These are phyloP conservation scores for Procambarus virginalis DNA, from an alignment of 1,140 invertebrate species.

Conservation along the genomic window DNA sequence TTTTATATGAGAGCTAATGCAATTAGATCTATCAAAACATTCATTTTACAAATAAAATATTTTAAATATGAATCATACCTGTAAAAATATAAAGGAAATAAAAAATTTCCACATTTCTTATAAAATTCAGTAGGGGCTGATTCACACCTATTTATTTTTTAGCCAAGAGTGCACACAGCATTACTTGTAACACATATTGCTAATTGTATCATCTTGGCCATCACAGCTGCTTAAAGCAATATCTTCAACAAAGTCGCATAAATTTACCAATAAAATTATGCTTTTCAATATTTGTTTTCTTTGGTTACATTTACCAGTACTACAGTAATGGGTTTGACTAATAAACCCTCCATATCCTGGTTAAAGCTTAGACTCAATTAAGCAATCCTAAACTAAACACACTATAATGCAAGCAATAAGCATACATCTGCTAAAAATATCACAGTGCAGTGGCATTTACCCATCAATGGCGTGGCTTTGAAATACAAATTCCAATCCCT, in stretches of 20 bases:
- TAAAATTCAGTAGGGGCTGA: constrained; percentile 16
- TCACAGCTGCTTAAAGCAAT: constrained; percentile 7
- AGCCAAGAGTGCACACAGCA: constrained; percentile 12
- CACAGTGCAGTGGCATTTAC: constrained; percentile 40
- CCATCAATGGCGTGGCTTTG: constrained; percentile 25
- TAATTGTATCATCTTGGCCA: neutral
- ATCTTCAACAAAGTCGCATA: constrained; percentile 14
- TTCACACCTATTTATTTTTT: constrained; percentile 16
- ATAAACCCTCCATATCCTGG: constrained; percentile 4
- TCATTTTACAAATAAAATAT: too few species aligned
- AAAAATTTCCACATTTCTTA: neutral
- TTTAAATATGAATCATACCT: too few species aligned
- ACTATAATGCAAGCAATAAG: constrained; percentile 15
- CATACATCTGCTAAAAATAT: constrained; percentile 44
- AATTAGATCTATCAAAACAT: too few species aligned
- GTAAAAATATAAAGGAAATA: neutral
- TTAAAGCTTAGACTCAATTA: constrained; percentile 12
- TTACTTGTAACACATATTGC: constrained; percentile 20
- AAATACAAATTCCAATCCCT: constrained; percentile 20
- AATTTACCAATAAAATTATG: constrained; percentile 12
- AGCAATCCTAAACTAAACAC: constrained; percentile 1
- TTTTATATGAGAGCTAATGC: too few species aligned
- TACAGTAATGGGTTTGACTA: constrained; percentile 17
- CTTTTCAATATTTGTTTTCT: constrained; percentile 8
- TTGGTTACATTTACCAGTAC: constrained; percentile 26